Evolutionary conservation across 2,888 invertebrate species (phyloP).

Genomic region (Tipula lateralis): DNA sequence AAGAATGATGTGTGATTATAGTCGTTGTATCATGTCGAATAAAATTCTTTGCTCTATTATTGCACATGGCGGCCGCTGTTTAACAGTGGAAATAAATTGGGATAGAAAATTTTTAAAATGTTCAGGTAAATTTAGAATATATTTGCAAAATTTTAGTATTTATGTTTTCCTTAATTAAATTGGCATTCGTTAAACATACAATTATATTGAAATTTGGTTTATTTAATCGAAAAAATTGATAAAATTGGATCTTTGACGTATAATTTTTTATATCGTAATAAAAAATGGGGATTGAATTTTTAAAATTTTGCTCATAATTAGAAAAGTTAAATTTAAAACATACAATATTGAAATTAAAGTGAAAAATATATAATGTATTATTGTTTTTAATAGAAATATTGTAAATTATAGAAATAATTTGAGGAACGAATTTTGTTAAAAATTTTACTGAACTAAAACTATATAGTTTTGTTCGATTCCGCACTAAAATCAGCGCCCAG

Average conservation of each 20-base stretch:
- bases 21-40: slow-evolving; percentile 20
- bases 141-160: background rate
- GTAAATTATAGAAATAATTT: background rate
- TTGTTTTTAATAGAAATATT: too few species aligned
- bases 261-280: background rate
- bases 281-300: background rate
- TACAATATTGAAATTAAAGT: background rate
- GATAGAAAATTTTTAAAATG: slow-evolving; percentile 25
- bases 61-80: slow-evolving; percentile 35
- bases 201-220: background rate
- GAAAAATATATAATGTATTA: background rate
- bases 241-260: background rate
- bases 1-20: slow-evolving; percentile 29
- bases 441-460: background rate
- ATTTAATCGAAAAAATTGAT: background rate
- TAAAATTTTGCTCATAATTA: background rate
- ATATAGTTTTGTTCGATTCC: background rate
- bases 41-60: slow-evolving; percentile 27
- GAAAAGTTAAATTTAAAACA: background rate
- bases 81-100: background rate
- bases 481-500: background rate
- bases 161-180: background rate
- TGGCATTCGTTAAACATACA: background rate
- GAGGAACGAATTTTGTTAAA: background rate
- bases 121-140: slow-evolving; percentile 32